Base-by-base conservation (phyloP, 2,797 vertebrate genomes). In the Onychomys arenicola region DNA sequence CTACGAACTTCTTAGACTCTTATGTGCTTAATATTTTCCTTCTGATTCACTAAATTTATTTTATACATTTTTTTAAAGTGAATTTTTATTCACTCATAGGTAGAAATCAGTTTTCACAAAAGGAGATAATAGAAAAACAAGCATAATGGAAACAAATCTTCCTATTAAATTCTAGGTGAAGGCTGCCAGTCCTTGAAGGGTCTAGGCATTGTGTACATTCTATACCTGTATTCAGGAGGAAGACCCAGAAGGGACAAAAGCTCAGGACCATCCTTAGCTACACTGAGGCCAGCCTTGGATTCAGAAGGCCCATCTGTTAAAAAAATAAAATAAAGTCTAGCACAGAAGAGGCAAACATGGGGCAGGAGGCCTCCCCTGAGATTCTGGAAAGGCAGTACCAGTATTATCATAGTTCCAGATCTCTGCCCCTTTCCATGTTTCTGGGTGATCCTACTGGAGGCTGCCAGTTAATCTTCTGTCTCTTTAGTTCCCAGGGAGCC, bases 401-500 rank as follows among this genome's bases (percentile, higher is more conserved):
- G 5, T 63, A 57, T 6, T 3, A 3, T 23, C 21, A 52, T 27
- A 59, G 43, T 91, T 65, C 37, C 12, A 2, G 67, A 71, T 32
- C n/a, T 2, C 27, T 23, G 17, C 40, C 82, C 21, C 77, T 83
- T 87, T 57, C 69, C 13, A 6, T 0, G 32, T 49, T 29, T 71
- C 90, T 89, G 77, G 77, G 25, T 61, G 34, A 83, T 71, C 67
- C 69, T 19, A 87, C n/a, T 75, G 78, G 78, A 83, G 71, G 93
- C 61, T 90, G 32, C 85, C 65, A 83, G 80, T 93, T 83, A 90
- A 77, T 84, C 49, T 63, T 59, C 71, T 83, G 95, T 86, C 40
- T 55, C 94, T 91, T 92, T 40, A 76, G 61, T 95, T 95, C 82
- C 89, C 81, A 93, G 88, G 89, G 94, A 94, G 57, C n/a, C 77